Conservation (phyloP, 2,888 invertebrate species). For the Chironomus tentans region DNA sequence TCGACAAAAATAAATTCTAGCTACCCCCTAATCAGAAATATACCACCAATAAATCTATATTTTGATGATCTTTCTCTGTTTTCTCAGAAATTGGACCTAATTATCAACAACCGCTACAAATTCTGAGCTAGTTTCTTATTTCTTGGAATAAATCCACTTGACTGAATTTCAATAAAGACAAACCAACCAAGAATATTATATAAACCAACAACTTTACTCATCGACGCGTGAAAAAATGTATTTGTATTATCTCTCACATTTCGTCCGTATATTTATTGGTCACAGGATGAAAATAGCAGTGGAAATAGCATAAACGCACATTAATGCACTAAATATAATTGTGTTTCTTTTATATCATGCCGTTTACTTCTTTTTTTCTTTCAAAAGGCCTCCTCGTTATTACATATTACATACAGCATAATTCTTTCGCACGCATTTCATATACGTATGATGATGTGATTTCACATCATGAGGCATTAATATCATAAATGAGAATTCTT, state of each 20-base stretch:
- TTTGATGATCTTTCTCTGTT: no score
- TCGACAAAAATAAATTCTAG: no score
- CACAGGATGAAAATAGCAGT: neutral
- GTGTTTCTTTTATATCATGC: neutral
- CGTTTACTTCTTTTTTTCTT: neutral
- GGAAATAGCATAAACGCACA: neutral
- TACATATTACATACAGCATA: neutral
- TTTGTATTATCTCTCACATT: neutral
- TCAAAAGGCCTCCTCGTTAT: neutral
- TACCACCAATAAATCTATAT: no score
- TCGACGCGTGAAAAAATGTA: conserved; percentile 1
- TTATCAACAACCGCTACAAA: no score
- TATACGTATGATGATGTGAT: conserved; percentile 4
- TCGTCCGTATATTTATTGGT: neutral
- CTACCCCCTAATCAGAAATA: no score
- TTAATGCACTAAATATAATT: neutral
- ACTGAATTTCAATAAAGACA: no score
- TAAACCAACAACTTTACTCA: neutral
- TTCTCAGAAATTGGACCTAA: no score
- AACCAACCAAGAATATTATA: no score
- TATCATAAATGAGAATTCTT: conserved; percentile 25
- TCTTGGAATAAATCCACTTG: no score
- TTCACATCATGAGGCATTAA: conserved; percentile 21
- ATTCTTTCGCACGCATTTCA: conserved; percentile 20
- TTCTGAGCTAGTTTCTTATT: no score